Base-by-base conservation (phyloP, 1,140 invertebrate species). In the Cotesia vestalis region DNA sequence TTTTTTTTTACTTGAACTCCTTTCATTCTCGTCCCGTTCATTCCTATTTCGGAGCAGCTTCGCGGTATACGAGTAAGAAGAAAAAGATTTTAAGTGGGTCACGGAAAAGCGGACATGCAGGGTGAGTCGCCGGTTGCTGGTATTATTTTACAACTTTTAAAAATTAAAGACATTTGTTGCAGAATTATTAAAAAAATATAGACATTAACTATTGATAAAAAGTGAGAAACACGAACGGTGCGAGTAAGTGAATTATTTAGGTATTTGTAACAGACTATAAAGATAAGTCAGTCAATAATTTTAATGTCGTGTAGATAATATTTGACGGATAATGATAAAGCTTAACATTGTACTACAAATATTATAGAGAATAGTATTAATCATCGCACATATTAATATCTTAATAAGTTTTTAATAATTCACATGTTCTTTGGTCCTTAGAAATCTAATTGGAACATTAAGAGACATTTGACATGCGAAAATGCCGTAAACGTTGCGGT, bases 1-100 rank as follows among this genome's bases (percentile, higher is more conserved):
- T 55, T 4, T 61, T 1, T 53, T 63, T 62, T 53, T 20, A 46
- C 46, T 70, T 70, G 36, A 64, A 62, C 52, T 57, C 46, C 61
- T 71, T 71, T 71, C 62, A 27, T 57, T 71, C 62, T 66, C 38
- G 61, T 62, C 14, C 27, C 14, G 27, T 55, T 57, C 61, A 66
- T 71, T 46, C 69, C 69, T 71, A 71, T 71, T 71, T 71, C 51
- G 69, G 69, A 14, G 46, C 51, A 34, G 12, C 51, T 64, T 66
- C 51, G 40, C 60, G 40, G 57, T 64, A 55, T 20, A 51, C 20
- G 20, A 35, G 34, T 20, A 36, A 64, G 14, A 63, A 51, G 27
- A 38, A 57, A 62, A 20, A 71, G 34, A 51, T 12, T 70, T 14
- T 17, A 71, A 71, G 69, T 71, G 20, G 69, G 69, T 66, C 69